Conservation (phyloP, 1,140 invertebrate genomes). For the Centruroides vittatus region DNA sequence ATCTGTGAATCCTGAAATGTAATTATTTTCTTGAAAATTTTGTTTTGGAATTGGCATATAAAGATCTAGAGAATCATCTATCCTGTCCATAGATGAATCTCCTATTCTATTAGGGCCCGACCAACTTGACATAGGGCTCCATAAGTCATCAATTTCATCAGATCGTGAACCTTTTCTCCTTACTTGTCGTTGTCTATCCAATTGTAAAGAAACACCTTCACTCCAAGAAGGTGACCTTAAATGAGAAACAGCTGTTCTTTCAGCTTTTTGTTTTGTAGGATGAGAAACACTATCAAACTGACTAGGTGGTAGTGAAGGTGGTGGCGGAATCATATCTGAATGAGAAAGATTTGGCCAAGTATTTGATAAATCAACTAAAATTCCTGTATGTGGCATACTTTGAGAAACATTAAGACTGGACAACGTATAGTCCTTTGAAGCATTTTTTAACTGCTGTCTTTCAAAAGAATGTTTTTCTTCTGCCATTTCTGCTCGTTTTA, state of each 20-base stretch:
- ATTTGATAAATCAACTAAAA: slow-evolving; percentile 13
- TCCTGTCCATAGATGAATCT: too few species aligned
- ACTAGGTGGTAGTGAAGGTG: background rate
- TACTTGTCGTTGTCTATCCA: background rate
- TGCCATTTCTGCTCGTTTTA: slow-evolving; percentile 9
- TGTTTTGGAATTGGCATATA: too few species aligned
- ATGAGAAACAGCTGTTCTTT: slow-evolving; percentile 1
- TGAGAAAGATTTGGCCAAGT: slow-evolving; percentile 9
- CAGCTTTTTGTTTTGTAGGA: slow-evolving; percentile 1
- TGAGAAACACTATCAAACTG: background rate
- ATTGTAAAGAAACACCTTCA: slow-evolving; percentile 7
- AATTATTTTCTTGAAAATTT: too few species aligned
- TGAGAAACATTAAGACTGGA: background rate
- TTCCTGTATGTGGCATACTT: slow-evolving; percentile 9
- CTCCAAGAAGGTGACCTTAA: slow-evolving; percentile 12
- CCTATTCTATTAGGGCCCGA: too few species aligned
- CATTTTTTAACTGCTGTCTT: too few species aligned
- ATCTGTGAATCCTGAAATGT: too few species aligned
- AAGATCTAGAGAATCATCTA: too few species aligned
- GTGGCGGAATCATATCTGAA: background rate
- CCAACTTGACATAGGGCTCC: too few species aligned
- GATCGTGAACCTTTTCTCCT: slow-evolving; percentile 3
- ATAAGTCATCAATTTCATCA: slow-evolving; percentile 4
- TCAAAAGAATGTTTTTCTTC: slow-evolving; percentile 4
- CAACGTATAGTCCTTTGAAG: too few species aligned